Percentiles rank a stretch among this genome's conserved stretches.
Evolutionary conservation across 2,888 invertebrate genomes (phyloP).

Genomic region (Thumatha senex): DNA sequence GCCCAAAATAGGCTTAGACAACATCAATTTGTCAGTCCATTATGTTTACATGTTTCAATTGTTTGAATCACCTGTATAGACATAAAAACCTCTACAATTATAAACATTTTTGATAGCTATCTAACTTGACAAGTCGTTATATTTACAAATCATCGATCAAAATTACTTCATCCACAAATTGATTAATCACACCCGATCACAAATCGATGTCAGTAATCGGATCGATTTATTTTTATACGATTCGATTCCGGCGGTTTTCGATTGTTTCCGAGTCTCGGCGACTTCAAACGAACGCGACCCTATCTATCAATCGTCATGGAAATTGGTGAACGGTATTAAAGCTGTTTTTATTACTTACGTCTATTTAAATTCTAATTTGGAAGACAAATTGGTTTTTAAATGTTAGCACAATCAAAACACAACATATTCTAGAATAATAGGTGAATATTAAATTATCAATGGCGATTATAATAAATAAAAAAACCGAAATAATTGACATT

Average conservation of each 20-base stretch:
- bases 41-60: too few relatives aligned
- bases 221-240: conserved; percentile 61
- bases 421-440: not conserved
- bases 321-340: conserved; percentile 49
- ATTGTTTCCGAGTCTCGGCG: conserved; percentile 58
- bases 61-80: too few relatives aligned
- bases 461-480: not conserved
- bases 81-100: too few relatives aligned
- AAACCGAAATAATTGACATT: not conserved
- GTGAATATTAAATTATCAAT: too few relatives aligned
- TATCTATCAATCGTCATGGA: conserved; percentile 61
- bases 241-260: conserved; percentile 64
- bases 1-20: too few relatives aligned
- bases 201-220: conserved; percentile 67
- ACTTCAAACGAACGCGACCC: conserved; percentile 54
- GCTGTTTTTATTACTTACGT: conserved; percentile 34
- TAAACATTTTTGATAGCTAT: too few relatives aligned
- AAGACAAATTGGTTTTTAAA: conserved; percentile 11
- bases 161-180: conserved; percentile 32
- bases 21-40: too few relatives aligned
- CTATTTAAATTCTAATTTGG: conserved; percentile 17
- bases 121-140: not conserved
- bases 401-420: conserved; percentile 14
- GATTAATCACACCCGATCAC: conserved; percentile 53
- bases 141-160: conserved; percentile 19